Percentiles rank a stretch among this genome's conserved stretches.
These are phyloP conservation scores for Spea bombifrons DNA, from an alignment of 2,113 vertebrate species.

Conservation along the genomic window DNA sequence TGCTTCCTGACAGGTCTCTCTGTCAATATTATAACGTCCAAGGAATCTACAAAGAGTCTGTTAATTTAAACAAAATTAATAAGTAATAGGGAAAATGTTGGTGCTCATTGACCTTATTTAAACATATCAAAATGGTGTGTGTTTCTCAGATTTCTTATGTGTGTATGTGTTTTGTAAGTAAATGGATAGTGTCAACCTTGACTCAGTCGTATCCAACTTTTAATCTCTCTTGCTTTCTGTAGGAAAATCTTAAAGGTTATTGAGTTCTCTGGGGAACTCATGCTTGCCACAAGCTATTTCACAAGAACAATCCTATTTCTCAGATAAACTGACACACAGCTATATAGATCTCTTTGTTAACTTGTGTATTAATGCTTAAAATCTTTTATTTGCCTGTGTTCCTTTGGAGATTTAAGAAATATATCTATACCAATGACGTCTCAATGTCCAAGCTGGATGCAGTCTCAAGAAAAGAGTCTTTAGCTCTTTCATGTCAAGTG, in stretches of 20 bases:
- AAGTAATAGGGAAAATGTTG: constrained; percentile 10
- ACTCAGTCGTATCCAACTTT: neutral
- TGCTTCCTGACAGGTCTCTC: neutral
- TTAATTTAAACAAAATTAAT: constrained; percentile 15
- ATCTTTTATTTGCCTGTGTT: no score
- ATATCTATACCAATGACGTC: no score
- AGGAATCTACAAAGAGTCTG: constrained; percentile 14
- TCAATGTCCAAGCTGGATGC: no score
- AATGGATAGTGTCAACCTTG: neutral
- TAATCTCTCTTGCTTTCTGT: constrained; percentile 17
- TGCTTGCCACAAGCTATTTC: neutral
- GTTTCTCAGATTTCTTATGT: neutral
- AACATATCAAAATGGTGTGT: neutral
- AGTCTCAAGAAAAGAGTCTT: no score
- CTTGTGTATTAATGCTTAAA: no score
- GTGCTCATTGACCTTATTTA: neutral
- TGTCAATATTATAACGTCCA: constrained; percentile 28
- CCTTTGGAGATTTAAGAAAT: no score
- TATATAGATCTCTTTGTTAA: no score
- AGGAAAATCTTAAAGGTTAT: constrained; percentile 18
- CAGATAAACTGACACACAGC: neutral
- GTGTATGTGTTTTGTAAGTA: neutral
- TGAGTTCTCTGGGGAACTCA: neutral
- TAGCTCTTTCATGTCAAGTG: no score
- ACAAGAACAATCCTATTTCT: neutral